A percentile compares a stretch with the other conserved stretches of the same genome.
Conservation (phyloP, 2,888 invertebrate species). For the Iselma pallidipennis region DNA sequence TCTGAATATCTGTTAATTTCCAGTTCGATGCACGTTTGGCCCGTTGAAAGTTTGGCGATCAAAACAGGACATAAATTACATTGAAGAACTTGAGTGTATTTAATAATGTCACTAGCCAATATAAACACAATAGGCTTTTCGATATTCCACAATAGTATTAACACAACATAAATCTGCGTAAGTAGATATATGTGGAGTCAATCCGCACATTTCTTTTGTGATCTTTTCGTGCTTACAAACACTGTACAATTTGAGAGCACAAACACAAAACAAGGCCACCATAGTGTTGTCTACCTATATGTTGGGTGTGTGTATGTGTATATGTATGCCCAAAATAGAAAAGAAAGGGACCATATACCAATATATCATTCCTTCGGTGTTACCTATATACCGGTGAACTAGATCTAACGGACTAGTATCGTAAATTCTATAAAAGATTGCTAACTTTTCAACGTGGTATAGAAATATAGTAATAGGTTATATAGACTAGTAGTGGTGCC, state of each 20-base stretch:
- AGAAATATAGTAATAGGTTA: neutral
- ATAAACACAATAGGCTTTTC: constrained; percentile 53
- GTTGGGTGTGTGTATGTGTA: constrained; percentile 21
- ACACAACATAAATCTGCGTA: constrained; percentile 55
- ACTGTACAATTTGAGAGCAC: constrained; percentile 46
- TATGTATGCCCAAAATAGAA: constrained; percentile 10
- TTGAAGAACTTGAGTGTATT: constrained; percentile 35
- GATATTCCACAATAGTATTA: constrained; percentile 52
- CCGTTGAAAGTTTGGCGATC: constrained; percentile 50
- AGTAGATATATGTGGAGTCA: constrained; percentile 46
- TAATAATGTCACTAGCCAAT: constrained; percentile 55
- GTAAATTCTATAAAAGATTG: constrained; percentile 24
- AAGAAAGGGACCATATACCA: constrained; percentile 29
- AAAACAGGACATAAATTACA: constrained; percentile 48
- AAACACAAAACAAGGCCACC: constrained; percentile 51
- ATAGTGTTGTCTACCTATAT: neutral
- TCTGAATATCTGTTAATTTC: constrained; percentile 47
- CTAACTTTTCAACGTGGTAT: constrained; percentile 41
- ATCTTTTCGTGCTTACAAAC: constrained; percentile 45
- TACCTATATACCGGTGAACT: constrained; percentile 48
- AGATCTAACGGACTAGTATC: constrained; percentile 44
- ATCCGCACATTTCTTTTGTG: constrained; percentile 46
- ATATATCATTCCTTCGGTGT: constrained; percentile 42
- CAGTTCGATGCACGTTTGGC: constrained; percentile 41
- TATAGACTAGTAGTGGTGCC: constrained; percentile 9